Conservation (phyloP, 1,140 invertebrate species). For the Aphaenogaster ashmeadi region DNA sequence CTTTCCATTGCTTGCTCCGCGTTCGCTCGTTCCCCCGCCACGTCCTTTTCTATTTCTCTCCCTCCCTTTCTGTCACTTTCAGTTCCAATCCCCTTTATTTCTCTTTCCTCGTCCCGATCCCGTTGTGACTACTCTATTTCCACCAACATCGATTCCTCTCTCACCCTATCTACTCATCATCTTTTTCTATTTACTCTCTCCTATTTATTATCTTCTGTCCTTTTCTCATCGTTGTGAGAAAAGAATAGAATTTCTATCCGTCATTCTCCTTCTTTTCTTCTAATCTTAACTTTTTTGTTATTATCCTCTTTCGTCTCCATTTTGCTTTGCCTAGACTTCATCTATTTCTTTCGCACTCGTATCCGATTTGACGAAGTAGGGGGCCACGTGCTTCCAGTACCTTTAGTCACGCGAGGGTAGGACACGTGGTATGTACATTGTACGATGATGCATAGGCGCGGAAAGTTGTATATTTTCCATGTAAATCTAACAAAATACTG, state of each 20-base stretch:
- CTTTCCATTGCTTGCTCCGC: slow-evolving; percentile 7
- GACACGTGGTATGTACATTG: slow-evolving; percentile 72
- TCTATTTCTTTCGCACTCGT: slow-evolving; percentile 49
- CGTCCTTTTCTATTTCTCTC: slow-evolving; percentile 7
- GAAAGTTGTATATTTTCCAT: slow-evolving; percentile 32
- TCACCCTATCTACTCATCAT: slow-evolving; percentile 8
- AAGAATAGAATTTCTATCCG: neutral
- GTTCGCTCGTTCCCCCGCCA: neutral
- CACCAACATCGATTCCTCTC: slow-evolving; percentile 27
- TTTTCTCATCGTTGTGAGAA: neutral
- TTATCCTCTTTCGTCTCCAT: slow-evolving; percentile 8
- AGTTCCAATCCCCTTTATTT: slow-evolving; percentile 1
- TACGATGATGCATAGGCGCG: slow-evolving; percentile 59
- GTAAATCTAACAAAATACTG: neutral
- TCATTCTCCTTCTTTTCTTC: neutral
- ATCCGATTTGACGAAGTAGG: slow-evolving; percentile 64
- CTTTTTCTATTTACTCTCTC: slow-evolving; percentile 13
- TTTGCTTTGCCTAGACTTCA: slow-evolving; percentile 20
- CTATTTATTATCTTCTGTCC: neutral
- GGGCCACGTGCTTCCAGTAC: slow-evolving; percentile 78
- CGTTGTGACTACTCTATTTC: neutral
- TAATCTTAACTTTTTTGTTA: slow-evolving; percentile 30
- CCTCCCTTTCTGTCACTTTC: slow-evolving; percentile 39
- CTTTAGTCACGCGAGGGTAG: slow-evolving; percentile 74
- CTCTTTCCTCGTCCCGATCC: neutral